Conservation (phyloP, 2,888 invertebrate species). For the Eulithis testata region DNA sequence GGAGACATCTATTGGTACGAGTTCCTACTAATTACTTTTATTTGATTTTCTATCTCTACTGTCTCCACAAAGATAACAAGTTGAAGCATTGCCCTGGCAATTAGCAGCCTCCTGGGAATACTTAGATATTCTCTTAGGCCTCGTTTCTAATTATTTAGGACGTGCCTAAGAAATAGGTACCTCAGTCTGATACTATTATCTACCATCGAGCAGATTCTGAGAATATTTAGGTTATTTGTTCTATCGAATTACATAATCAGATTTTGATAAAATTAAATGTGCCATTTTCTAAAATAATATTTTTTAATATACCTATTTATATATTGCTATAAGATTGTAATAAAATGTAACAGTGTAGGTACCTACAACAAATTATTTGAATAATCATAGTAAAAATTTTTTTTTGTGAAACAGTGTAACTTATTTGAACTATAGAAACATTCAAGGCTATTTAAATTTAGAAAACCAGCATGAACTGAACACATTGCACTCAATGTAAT, state of each 20-base stretch:
- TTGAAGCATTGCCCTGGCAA: constrained; percentile 13
- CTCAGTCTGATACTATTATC: neutral
- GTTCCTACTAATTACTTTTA: constrained; percentile 22
- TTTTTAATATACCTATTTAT: too few species aligned
- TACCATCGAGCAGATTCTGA: neutral
- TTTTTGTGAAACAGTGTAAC: too few species aligned
- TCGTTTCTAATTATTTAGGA: constrained; percentile 7
- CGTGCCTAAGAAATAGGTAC: constrained; percentile 3
- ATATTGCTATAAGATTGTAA: too few species aligned
- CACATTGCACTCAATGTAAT: neutral
- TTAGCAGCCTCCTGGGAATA: constrained; percentile 20
- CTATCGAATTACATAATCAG: neutral
- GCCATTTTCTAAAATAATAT: too few species aligned
- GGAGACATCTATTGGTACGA: constrained; percentile 43
- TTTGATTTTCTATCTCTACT: constrained; percentile 43
- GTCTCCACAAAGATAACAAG: constrained; percentile 30
- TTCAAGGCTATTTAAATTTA: constrained; percentile 1
- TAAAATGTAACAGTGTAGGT: too few species aligned
- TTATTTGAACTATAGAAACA: neutral
- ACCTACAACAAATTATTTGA: too few species aligned
- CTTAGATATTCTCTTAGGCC: constrained; percentile 15
- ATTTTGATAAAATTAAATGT: too few species aligned
- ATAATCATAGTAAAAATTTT: too few species aligned
- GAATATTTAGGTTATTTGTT: neutral
- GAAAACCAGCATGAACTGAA: neutral